Base-by-base conservation (phyloP, 2,113 vertebrate species). In the Gasterosteus aculeatus region DNA sequence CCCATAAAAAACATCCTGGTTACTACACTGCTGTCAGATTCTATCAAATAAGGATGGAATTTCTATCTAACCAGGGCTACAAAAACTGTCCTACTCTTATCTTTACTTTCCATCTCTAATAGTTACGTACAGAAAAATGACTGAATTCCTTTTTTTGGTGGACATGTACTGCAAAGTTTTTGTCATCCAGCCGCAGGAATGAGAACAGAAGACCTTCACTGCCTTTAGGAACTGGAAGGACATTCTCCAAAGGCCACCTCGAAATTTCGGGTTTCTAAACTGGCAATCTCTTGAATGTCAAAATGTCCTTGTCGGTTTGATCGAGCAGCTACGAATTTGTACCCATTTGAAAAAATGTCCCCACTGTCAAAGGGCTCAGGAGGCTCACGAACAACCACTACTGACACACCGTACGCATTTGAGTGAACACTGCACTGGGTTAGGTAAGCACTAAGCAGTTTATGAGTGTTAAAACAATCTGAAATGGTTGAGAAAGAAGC, bases 401-500 rank as follows among this genome's bases (percentile, higher is more conserved):
- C 60, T 58, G 80, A 76, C 62, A 86, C 38, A 81, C 46, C 70
- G 81, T 74, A 68, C 3, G 26, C 53, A 82, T 69, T 63, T 29
- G 35, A 68, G 69, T 77, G 68, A 83, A 81, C 63, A 77, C 46
- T 60, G 77, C 73, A 85, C 54, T 71, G 81, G 62, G 72, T 83
- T 86, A 88, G 78, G 69, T 72, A 85, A 84, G 78, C 82, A 76
- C 73, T 70, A 81, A 84, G 82, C 68, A 78, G 49, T 78, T 72
- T 31, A 78, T 77, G 75, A 75, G 72, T 75, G 87, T 88, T 87
- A 84, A 71, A 83, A 84, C 61, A 81, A 85, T 72, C 51, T 67
- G 64, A 86, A 82, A 90, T 66, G 75, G 53, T 56, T 75, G 31
- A 70, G 69, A 26, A 69, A 83, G 77, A 80, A 75, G 67, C 65